Evolutionary conservation across 2,888 invertebrate species (phyloP), one percentile per base, ranked within the genome.

Genomic region (Dynastes tityus): DNA sequence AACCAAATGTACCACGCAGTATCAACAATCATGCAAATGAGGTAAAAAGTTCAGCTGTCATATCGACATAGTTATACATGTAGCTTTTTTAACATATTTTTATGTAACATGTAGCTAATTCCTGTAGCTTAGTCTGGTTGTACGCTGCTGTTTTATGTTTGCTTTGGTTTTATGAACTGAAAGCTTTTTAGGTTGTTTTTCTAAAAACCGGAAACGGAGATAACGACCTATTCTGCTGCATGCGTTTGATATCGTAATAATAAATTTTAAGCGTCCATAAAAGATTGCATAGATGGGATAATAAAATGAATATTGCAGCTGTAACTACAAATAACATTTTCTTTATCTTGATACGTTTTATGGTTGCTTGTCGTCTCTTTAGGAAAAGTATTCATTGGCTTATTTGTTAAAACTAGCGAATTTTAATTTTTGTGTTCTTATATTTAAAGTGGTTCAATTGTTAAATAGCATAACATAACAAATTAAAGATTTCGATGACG

Each of bases 1-100:
- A 96, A 96, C 93, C 96, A 96, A 94, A 96, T 96, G 96, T 96
- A 96, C 94, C 96, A 96, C 92, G 96, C 96, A 89, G 96, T 97
- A 89, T 96, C 96, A 86, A 95, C 96, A 90, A 96, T 97, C 90
- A 96, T 96, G 91, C 95, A 96, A 88, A 94, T 96, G 95, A 95
- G 95, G 95, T 95, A 95, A 94, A 86, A 45, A 40, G 61, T 74
- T 51, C 61, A 49, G 73, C 63, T 61, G 58, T 74, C 73, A 49
- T 61, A 85, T 83, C 81, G n/a, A 82, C 82, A 80, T 79, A 76
- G 77, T 61, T 73, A 71, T 51, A 55, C 61, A 51, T 68, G 68
- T 65, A 16, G 40, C 22, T 65, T 65, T 22, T 16, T 45, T 40
- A 8, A 2, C 11, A 8, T 32, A 16, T 55, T n/a, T 8, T 29